Percentiles rank a stretch among this genome's conserved stretches.
Conservation (phyloP, 2,888 invertebrate genomes). For the Dynastes hyllus region DNA sequence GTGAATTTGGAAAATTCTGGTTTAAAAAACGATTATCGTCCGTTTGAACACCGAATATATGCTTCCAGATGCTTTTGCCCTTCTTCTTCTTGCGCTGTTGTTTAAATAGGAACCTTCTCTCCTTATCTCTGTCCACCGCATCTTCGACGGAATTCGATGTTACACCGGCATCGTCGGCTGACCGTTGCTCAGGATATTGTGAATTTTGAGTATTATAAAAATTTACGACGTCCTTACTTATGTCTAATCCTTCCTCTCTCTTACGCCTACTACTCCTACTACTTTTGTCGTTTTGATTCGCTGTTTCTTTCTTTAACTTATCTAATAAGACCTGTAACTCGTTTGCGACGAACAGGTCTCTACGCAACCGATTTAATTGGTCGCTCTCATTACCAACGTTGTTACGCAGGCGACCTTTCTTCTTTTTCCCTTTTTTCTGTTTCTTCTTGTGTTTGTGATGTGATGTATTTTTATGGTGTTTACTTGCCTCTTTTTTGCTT, state of each 20-base stretch:
- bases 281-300: background rate
- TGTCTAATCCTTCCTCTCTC: constrained; percentile 3
- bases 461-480: background rate
- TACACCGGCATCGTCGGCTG: constrained; percentile 13
- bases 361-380: constrained; percentile 53
- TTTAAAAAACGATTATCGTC: constrained; percentile 61
- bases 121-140: constrained; percentile 1
- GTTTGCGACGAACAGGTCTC: constrained; percentile 58
- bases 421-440: background rate
- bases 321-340: constrained; percentile 57
- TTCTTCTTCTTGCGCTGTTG: constrained; percentile 55
- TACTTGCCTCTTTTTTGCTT: constrained; percentile 18
- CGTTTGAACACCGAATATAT: constrained; percentile 55
- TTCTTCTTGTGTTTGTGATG: constrained; percentile 22
- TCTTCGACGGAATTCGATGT: background rate
- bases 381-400: background rate
- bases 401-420: background rate
- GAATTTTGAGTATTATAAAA: constrained; percentile 52
- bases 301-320: constrained; percentile 51
- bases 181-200: constrained; percentile 47
- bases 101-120: constrained; percentile 54
- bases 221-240: constrained; percentile 40
- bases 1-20: constrained; percentile 59
- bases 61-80: constrained; percentile 57
- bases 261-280: constrained; percentile 12